These are phyloP conservation scores for Lycodopsis pacificus DNA, from an alignment of 2,797 vertebrate genomes.

Conservation along the genomic window DNA sequence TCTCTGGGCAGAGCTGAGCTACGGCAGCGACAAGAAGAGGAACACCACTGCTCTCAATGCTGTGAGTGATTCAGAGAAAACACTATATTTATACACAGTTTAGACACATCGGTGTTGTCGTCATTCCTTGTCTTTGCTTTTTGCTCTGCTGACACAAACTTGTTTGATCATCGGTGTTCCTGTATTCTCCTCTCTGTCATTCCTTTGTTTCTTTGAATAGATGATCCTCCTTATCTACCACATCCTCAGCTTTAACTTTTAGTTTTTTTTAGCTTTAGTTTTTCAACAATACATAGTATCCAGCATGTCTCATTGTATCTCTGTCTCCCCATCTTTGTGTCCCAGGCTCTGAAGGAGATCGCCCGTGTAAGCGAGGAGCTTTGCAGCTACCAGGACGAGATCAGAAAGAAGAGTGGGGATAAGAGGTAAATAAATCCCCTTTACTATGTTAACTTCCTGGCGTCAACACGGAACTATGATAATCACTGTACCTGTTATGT, in stretches of 20 bases:
- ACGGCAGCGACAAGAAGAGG: slow-evolving; percentile 82
- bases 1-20: slow-evolving; percentile 67
- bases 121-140: not conserved
- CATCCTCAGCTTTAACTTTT: not conserved
- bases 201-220: slow-evolving; percentile 10
- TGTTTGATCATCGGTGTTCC: slow-evolving; percentile 20
- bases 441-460: slow-evolving; percentile 13
- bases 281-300: slow-evolving; percentile 10
- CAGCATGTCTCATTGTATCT: slow-evolving; percentile 26
- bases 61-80: slow-evolving; percentile 84
- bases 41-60: slow-evolving; percentile 90
- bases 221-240: slow-evolving; percentile 28
- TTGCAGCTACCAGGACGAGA: slow-evolving; percentile 97
- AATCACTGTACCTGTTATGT: slow-evolving; percentile 7
- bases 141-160: not conserved
- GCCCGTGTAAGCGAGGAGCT: slow-evolving; percentile 97
- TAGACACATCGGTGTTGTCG: not conserved
- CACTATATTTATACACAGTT: not conserved
- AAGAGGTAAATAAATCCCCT: slow-evolving; percentile 84
- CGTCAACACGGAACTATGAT: slow-evolving; percentile 7
- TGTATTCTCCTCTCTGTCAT: not conserved
- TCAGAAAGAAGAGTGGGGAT: slow-evolving; percentile 86
- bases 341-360: slow-evolving; percentile 96
- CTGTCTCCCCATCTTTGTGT: slow-evolving; percentile 36
- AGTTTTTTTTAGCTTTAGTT: not conserved